Evolutionary conservation across 2,888 invertebrate genomes (phyloP).

Genomic region (Sinelater perroti): DNA sequence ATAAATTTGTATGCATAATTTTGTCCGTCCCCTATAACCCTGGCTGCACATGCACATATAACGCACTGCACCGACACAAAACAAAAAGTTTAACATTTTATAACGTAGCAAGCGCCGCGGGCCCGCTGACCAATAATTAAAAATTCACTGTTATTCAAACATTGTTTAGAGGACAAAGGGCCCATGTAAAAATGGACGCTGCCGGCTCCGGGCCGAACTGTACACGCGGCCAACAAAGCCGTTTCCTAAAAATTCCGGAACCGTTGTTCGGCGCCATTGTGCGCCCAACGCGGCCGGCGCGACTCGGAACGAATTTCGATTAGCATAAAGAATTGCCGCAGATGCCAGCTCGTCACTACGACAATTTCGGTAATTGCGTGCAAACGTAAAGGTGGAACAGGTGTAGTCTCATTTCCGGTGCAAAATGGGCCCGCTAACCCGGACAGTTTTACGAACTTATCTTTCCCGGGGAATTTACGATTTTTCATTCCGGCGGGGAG

Average conservation of each 20-base stretch:
- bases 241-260: not conserved
- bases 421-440: constrained; percentile 8
- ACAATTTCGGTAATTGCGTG: constrained; percentile 27
- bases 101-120: constrained; percentile 55
- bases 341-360: constrained; percentile 19
- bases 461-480: constrained; percentile 23
- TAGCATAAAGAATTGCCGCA: constrained; percentile 17
- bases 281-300: constrained; percentile 1
- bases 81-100: constrained; percentile 52
- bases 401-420: constrained; percentile 30
- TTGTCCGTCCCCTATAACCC: too few relatives aligned
- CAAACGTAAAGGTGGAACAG: constrained; percentile 24
- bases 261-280: constrained; percentile 11
- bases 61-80: constrained; percentile 21
- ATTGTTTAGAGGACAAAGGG: constrained; percentile 35
- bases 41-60: constrained; percentile 1
- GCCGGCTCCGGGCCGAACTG: constrained; percentile 10
- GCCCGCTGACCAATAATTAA: constrained; percentile 58
- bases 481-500: constrained; percentile 26
- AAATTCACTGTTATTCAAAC: constrained; percentile 59
- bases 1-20: too few relatives aligned
- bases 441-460: constrained; percentile 26
- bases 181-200: constrained; percentile 15
- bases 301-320: constrained; percentile 12
- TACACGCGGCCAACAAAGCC: constrained; percentile 7